Base-by-base conservation (phyloP, 2,888 invertebrate genomes). In the Tortricodes alternella region DNA sequence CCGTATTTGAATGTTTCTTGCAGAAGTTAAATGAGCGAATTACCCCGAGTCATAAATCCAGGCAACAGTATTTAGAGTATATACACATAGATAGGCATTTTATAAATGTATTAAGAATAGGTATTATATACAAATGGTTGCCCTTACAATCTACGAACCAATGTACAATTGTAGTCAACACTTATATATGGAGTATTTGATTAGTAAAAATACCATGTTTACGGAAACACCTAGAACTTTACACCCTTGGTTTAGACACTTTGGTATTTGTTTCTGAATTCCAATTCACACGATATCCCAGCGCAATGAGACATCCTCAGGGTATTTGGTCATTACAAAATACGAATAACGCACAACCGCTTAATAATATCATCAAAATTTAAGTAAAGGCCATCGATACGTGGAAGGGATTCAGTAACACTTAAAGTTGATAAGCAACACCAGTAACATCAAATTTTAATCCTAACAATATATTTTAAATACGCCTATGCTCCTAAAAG, bases 311-410 rank as follows among this genome's bases (percentile, higher is more conserved):
- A 41, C 16, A 11, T 43, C 7, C 0, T 7, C 32, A 16, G 11
- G 18, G n/a, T 44, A 11, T 44, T 56, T 37, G 56, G 44, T 49
- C 43, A 43, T 49, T 53, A 16, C 9, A 13, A 34, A 8, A 15
- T 41, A 44, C 27, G 24, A 27, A 43, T 49, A 55, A 11, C 37
- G 18, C 56, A 56, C 56, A 56, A 56, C 56, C 56, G 16, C 38
- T 48, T 50, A 27, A 56, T 44, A 63, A 46, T 51, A 60, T 53
- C 58, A 53, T 50, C 39, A 41, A 50, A 3, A 43, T 7, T 18
- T 34, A 60, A 51, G 52, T 32, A 34, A 60, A 62, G 60, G 59
- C 59, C 61, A 59, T 53, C 29, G 15, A 59, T 44, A 57, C 29
- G 32, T 61, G 53, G 51, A 62, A 48, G 43, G 52, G 15, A 24